Conservation (phyloP, 2,113 vertebrate genomes). For the Spilogale gracilis region DNA sequence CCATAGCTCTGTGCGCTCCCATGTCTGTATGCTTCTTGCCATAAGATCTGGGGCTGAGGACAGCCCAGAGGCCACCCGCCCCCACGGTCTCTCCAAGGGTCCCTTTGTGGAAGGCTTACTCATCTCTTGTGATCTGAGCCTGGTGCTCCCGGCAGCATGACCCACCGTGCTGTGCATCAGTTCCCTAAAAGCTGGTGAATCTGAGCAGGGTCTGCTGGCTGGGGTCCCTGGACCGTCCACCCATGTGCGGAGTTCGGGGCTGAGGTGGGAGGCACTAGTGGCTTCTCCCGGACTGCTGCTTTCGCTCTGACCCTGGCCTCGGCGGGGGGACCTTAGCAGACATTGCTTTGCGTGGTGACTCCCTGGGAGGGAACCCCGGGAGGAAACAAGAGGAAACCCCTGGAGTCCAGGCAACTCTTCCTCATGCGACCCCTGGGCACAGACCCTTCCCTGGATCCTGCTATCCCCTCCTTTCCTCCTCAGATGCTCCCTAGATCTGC, state of each 20-base stretch:
- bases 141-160: neutral
- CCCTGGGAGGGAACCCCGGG: rapidly evolving
- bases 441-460: too few relatives aligned
- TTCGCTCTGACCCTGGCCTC: rapidly evolving
- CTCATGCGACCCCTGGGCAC: too few relatives aligned
- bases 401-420: rapidly evolving
- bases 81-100: neutral
- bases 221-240: neutral
- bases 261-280: neutral
- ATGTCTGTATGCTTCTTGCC: rapidly evolving
- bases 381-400: rapidly evolving
- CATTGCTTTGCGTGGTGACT: rapidly evolving
- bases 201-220: neutral
- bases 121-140: neutral
- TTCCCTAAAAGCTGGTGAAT: neutral
- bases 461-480: too few relatives aligned
- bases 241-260: rapidly evolving
- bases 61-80: neutral
- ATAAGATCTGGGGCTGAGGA: neutral
- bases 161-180: neutral
- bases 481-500: neutral
- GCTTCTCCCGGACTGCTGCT: neutral
- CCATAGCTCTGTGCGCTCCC: rapidly evolving
- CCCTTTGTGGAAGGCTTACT: rapidly evolving
- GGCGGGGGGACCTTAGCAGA: rapidly evolving